Conservation (phyloP, 2,888 invertebrate species). For the Parnassius apollo region DNA sequence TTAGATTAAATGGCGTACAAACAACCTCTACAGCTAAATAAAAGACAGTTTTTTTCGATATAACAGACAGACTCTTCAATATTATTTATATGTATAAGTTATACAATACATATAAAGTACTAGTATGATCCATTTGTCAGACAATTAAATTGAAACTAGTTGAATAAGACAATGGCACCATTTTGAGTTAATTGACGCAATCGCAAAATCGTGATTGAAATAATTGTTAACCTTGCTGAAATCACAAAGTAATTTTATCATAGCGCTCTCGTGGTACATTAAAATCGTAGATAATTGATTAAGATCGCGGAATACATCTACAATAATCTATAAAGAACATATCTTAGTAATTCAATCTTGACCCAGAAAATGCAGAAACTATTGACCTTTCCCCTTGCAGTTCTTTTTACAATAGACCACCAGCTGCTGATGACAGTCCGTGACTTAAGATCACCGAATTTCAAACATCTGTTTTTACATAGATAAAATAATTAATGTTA, state of each 20-base stretch:
- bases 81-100: background rate
- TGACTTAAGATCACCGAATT: no score
- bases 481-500: no score
- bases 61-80: no score
- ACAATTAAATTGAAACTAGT: conserved; percentile 15
- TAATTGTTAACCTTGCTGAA: conserved; percentile 21
- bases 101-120: conserved; percentile 4
- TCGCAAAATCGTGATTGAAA: conserved; percentile 29
- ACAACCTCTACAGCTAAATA: no score
- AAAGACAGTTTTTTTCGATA: no score
- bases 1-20: no score
- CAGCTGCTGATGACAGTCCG: no score
- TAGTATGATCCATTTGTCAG: conserved; percentile 15
- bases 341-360: background rate
- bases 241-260: conserved; percentile 11
- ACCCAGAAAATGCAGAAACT: background rate
- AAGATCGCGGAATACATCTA: background rate
- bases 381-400: background rate
- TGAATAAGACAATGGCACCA: conserved; percentile 29
- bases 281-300: background rate
- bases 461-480: no score
- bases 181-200: conserved; percentile 34
- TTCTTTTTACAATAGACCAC: no score
- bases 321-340: background rate
- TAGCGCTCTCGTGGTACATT: conserved; percentile 1